These are phyloP conservation scores for Torymus aiolomorphi DNA, from an alignment of 2,888 invertebrate species.

Conservation along the genomic window DNA sequence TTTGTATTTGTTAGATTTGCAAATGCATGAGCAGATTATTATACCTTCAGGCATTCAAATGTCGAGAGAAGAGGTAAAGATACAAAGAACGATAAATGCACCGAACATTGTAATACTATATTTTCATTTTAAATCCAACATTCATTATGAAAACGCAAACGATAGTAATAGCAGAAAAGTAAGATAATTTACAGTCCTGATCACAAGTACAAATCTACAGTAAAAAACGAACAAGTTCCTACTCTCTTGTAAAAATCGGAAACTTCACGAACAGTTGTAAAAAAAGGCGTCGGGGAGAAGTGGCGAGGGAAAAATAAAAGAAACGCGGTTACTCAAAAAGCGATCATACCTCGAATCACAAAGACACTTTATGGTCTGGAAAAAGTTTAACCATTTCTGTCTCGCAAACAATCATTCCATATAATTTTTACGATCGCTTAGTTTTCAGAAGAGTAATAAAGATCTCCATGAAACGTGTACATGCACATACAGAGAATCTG, in stretches of 20 bases:
- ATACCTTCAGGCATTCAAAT: too few species aligned
- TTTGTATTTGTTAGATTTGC: too few species aligned
- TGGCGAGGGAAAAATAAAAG: neutral
- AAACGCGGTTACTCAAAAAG: slow-evolving; percentile 42
- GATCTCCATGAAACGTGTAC: slow-evolving; percentile 24
- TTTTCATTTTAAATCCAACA: too few species aligned
- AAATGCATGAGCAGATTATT: too few species aligned
- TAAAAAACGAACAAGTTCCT: slow-evolving; percentile 7
- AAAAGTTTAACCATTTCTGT: slow-evolving; percentile 50
- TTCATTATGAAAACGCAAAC: too few species aligned
- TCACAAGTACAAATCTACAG: slow-evolving; percentile 11
- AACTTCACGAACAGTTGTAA: slow-evolving; percentile 41
- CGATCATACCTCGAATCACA: slow-evolving; percentile 35
- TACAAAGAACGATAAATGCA: too few species aligned
- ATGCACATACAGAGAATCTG: slow-evolving; percentile 24
- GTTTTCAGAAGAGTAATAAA: slow-evolving; percentile 33
- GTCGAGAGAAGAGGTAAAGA: too few species aligned
- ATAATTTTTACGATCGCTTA: slow-evolving; percentile 52
- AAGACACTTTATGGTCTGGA: slow-evolving; percentile 40
- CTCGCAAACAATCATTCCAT: slow-evolving; percentile 51
- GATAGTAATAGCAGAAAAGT: neutral
- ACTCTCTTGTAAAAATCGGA: slow-evolving; percentile 20
- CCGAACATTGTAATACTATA: too few species aligned
- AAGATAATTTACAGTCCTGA: slow-evolving; percentile 13
- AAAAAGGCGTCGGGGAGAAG: slow-evolving; percentile 9